A percentile compares a stretch with the other conserved stretches of the same genome.
phyloP scores from a whole-genome alignment of 1,140 invertebrate genomes.

The Platorchestia sp. region DNA sequence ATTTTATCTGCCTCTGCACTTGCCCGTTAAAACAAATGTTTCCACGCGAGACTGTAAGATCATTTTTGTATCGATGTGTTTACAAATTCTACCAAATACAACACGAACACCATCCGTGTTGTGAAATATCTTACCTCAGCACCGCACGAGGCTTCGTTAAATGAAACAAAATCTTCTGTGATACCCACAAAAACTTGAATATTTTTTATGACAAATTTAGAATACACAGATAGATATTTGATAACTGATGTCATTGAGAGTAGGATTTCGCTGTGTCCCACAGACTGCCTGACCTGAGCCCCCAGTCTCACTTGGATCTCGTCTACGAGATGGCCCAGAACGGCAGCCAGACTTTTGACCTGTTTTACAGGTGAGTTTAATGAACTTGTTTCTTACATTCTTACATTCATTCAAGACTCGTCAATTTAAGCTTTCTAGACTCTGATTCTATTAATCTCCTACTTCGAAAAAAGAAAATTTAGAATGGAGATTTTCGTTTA shows the following conservation, averaged over 20 bases:
- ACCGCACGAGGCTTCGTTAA: too few species aligned
- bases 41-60: too few species aligned
- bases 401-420: neutral
- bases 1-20: too few species aligned
- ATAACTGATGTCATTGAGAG: neutral
- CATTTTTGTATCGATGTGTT: too few species aligned
- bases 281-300: conserved; percentile 62
- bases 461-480: neutral
- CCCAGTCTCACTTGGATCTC: conserved; percentile 60
- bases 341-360: conserved; percentile 60
- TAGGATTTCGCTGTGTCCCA: neutral
- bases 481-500: neutral
- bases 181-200: too few species aligned
- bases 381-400: neutral
- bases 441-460: neutral
- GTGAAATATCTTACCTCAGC: too few species aligned
- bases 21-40: too few species aligned
- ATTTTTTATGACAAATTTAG: too few species aligned
- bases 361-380: conserved; percentile 62
- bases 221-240: neutral
- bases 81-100: too few species aligned
- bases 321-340: conserved; percentile 62
- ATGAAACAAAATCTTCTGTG: too few species aligned
- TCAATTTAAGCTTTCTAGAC: neutral
- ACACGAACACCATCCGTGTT: too few species aligned